These are phyloP conservation scores for Urocitellus parryii DNA, from an alignment of 2,113 vertebrate genomes.

Conservation along the genomic window DNA sequence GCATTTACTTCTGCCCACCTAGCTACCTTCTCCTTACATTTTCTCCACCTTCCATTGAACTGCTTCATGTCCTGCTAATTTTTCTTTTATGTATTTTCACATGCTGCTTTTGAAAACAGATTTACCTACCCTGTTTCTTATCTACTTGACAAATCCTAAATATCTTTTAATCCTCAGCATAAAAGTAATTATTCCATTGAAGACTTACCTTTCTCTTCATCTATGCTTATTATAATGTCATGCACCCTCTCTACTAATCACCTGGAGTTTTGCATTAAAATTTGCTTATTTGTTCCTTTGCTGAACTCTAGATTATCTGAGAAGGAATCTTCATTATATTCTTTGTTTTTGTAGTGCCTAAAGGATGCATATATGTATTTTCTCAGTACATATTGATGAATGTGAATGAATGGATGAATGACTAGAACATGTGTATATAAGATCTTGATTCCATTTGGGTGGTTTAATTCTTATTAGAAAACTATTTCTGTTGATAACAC, in stretches of 20 bases:
- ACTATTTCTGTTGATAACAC: neutral
- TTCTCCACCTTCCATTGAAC: neutral
- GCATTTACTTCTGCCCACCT: neutral
- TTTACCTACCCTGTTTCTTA: neutral
- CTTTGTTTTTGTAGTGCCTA: neutral
- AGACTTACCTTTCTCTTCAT: neutral
- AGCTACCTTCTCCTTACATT: neutral
- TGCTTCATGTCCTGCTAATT: neutral
- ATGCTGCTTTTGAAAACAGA: neutral
- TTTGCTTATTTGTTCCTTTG: neutral
- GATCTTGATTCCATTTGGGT: neutral
- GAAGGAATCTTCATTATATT: neutral
- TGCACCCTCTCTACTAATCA: neutral
- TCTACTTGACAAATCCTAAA: neutral
- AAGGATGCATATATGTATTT: neutral
- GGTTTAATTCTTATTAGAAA: neutral
- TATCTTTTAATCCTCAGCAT: neutral
- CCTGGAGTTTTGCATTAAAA: conserved; percentile 6
- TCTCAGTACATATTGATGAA: neutral
- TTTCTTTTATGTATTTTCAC: neutral
- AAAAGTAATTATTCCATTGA: neutral
- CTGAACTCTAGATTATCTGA: neutral
- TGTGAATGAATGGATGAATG: neutral
- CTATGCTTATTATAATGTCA: neutral
- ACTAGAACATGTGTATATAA: neutral